These are phyloP conservation scores for Gryllus longicercus DNA, from an alignment of 2,888 invertebrate genomes.

Conservation along the genomic window DNA sequence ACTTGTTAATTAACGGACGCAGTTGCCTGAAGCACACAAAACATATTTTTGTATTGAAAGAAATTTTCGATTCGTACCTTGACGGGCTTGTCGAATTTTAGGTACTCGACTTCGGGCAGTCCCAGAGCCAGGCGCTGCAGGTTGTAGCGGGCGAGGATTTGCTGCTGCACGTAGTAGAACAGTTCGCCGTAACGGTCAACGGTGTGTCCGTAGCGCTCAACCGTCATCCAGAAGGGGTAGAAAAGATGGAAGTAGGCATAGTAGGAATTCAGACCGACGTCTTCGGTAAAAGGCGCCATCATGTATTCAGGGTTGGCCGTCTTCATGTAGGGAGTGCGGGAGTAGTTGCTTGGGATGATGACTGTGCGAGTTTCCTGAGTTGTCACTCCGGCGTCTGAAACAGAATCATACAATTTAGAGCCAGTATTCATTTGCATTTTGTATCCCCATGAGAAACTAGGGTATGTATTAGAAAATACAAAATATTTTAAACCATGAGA, in stretches of 20 bases:
- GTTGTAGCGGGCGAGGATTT: conserved; percentile 66
- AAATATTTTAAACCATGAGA: no score
- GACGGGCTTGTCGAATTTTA: conserved; percentile 50
- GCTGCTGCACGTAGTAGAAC: conserved; percentile 61
- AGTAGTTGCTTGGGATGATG: conserved; percentile 34
- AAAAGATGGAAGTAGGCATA: conserved; percentile 63
- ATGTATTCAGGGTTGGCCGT: conserved; percentile 29
- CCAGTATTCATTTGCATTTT: no score
- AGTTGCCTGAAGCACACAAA: no score
- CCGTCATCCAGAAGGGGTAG: conserved; percentile 61
- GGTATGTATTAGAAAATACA: no score
- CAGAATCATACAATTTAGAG: no score
- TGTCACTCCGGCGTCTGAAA: no score
- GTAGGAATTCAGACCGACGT: conserved; percentile 63
- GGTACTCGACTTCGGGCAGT: conserved; percentile 56
- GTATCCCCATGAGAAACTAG: no score
- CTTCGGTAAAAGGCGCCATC: conserved; percentile 66
- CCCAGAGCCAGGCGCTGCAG: conserved; percentile 70
- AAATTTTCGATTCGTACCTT: neutral
- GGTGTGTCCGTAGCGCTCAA: conserved; percentile 49
- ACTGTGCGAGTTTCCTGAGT: neutral
- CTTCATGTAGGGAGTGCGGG: conserved; percentile 28
- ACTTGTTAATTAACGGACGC: no score
- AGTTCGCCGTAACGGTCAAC: conserved; percentile 43
- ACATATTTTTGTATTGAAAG: no score